Conservation (phyloP, 1,140 invertebrate species). For the Drosophila rhopaloa region DNA sequence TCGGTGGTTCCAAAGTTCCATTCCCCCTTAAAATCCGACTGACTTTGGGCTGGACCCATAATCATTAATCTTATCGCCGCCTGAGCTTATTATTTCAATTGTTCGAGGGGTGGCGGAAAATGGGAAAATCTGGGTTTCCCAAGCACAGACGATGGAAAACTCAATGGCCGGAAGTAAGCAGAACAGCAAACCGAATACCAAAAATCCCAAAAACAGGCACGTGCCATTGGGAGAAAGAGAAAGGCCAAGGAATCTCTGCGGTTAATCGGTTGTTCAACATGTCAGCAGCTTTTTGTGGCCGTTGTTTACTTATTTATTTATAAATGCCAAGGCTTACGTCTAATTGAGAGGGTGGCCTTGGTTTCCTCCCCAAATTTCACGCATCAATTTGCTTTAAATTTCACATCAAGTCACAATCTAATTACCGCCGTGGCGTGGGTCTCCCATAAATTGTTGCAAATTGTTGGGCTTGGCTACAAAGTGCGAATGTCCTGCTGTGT, state of each 20-base stretch:
- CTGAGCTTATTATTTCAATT: constrained; percentile 85
- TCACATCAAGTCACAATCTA: constrained; percentile 52
- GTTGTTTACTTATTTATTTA: constrained; percentile 71
- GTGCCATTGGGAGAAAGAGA: constrained; percentile 39
- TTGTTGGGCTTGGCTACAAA: constrained; percentile 56
- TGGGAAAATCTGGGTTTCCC: constrained; percentile 15
- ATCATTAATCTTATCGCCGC: constrained; percentile 85
- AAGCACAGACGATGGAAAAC: constrained; percentile 56
- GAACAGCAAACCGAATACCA: constrained; percentile 59
- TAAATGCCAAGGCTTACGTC: constrained; percentile 40
- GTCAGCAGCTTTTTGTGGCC: constrained; percentile 67
- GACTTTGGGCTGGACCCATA: constrained; percentile 65
- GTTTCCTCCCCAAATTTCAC: constrained; percentile 39
- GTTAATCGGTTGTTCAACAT: constrained; percentile 82
- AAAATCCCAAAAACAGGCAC: constrained; percentile 50
- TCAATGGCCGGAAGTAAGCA: constrained; percentile 84
- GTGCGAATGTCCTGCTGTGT: constrained; percentile 70
- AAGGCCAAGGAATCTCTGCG: constrained; percentile 64
- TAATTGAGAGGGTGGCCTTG: background rate
- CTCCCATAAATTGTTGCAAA: constrained; percentile 65
- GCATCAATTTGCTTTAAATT: constrained; percentile 57
- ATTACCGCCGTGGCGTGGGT: constrained; percentile 27
- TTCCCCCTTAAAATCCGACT: constrained; percentile 1
- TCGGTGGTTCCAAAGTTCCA: constrained; percentile 1
- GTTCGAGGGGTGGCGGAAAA: constrained; percentile 21